phyloP scores from a whole-genome alignment of 2,888 invertebrate species.

The Polymixis lichenea region DNA sequence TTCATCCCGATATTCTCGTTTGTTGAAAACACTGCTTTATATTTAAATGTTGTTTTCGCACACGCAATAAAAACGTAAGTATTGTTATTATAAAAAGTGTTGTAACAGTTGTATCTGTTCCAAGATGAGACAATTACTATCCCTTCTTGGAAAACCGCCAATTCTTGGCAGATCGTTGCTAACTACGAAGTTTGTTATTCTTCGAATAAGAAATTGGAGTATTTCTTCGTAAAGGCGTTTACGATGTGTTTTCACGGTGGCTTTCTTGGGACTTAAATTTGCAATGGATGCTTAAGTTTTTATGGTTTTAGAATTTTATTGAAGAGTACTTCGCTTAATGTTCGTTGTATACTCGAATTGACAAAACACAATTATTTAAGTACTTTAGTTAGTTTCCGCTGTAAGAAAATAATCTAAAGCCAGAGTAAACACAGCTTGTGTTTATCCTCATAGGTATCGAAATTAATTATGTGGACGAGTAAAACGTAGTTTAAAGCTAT shows the following conservation, averaged over 20 bases:
- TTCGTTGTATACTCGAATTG: neutral
- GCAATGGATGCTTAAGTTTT: neutral
- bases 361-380: neutral
- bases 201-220: slow-evolving; percentile 9
- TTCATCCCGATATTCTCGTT: neutral
- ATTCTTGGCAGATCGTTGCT: slow-evolving; percentile 9
- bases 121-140: neutral
- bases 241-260: neutral
- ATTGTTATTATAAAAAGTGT: neutral
- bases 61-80: neutral
- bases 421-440: neutral
- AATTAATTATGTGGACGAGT: neutral
- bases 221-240: neutral
- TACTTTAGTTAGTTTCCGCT: neutral
- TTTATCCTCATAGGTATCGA: neutral
- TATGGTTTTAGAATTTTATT: neutral
- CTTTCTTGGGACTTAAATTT: neutral
- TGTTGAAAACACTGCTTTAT: neutral
- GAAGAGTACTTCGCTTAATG: neutral
- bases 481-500: neutral
- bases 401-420: neutral
- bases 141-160: slow-evolving; percentile 32
- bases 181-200: slow-evolving; percentile 6
- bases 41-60: neutral
- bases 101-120: slow-evolving; percentile 4